Conservation (phyloP, 2,797 vertebrate species). For the Gymnothorax javanicus region DNA sequence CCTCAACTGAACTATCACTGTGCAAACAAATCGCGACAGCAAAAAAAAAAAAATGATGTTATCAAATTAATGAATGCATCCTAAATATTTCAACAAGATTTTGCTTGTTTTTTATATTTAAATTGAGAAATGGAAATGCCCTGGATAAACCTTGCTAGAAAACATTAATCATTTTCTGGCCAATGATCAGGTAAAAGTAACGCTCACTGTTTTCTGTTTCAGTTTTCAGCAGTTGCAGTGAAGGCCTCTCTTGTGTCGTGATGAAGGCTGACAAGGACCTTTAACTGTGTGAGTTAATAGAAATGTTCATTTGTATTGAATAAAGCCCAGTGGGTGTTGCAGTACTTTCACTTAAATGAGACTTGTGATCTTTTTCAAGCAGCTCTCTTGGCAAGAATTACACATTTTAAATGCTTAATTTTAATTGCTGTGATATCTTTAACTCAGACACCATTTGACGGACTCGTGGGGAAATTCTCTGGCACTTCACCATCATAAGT, state of each 20-base stretch:
- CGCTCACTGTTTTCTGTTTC: neutral
- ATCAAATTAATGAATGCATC: no score
- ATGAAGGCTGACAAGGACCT: neutral
- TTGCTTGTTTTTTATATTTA: no score
- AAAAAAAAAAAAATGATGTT: no score
- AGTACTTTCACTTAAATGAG: neutral
- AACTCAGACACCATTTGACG: neutral
- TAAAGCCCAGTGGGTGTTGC: neutral
- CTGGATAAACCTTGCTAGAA: neutral
- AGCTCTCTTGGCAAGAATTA: neutral
- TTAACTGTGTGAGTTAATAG: neutral
- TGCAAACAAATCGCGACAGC: no score
- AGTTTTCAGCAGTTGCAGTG: neutral
- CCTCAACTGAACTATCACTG: no score
- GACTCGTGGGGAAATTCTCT: neutral
- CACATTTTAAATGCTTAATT: neutral
- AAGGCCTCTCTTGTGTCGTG: neutral
- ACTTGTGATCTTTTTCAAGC: neutral
- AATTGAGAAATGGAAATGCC: no score
- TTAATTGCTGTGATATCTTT: neutral
- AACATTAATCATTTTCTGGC: neutral
- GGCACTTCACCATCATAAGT: neutral
- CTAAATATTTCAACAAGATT: no score
- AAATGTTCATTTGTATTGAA: neutral
- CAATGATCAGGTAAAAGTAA: neutral